Evolutionary conservation across 2,797 vertebrate species (phyloP).

Genomic region (Siniperca obscura): DNA sequence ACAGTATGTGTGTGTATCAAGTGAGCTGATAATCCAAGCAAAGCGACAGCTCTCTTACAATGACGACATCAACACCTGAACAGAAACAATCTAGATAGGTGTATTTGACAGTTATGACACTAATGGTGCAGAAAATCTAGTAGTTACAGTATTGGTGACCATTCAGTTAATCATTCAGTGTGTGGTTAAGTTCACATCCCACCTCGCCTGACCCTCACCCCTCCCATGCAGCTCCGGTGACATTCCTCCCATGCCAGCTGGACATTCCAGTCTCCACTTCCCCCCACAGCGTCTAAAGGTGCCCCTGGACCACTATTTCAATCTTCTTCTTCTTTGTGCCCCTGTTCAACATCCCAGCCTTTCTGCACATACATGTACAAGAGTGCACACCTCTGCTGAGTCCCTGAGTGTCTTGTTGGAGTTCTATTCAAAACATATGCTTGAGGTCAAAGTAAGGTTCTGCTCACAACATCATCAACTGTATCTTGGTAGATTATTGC

Average conservation of each 20-base stretch:
- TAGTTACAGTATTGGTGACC: slow-evolving; percentile 5
- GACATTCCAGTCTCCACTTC: slow-evolving; percentile 70
- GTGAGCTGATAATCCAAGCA: neutral
- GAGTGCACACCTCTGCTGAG: neutral
- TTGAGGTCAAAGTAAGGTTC: slow-evolving; percentile 21
- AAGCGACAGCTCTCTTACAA: neutral
- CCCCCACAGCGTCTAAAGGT: slow-evolving; percentile 47
- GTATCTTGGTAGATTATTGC: neutral
- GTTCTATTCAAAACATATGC: slow-evolving; percentile 14
- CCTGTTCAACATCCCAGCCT: slow-evolving; percentile 7
- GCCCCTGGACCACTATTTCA: slow-evolving; percentile 32
- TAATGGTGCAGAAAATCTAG: slow-evolving; percentile 32
- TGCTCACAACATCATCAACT: slow-evolving; percentile 1
- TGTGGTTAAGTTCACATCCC: slow-evolving; percentile 52
- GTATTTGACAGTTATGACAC: slow-evolving; percentile 21
- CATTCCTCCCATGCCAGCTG: slow-evolving; percentile 76
- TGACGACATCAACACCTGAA: slow-evolving; percentile 1
- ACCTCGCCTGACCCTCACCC: slow-evolving; percentile 39
- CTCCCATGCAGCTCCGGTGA: slow-evolving; percentile 48
- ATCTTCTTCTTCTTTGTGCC: neutral
- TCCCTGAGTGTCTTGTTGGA: neutral
- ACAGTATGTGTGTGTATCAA: neutral
- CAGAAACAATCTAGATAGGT: neutral
- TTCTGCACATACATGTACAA: neutral
- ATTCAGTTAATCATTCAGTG: slow-evolving; percentile 40